phyloP scores from a whole-genome alignment of 2,113 vertebrate genomes.

The Pandion haliaetus region DNA sequence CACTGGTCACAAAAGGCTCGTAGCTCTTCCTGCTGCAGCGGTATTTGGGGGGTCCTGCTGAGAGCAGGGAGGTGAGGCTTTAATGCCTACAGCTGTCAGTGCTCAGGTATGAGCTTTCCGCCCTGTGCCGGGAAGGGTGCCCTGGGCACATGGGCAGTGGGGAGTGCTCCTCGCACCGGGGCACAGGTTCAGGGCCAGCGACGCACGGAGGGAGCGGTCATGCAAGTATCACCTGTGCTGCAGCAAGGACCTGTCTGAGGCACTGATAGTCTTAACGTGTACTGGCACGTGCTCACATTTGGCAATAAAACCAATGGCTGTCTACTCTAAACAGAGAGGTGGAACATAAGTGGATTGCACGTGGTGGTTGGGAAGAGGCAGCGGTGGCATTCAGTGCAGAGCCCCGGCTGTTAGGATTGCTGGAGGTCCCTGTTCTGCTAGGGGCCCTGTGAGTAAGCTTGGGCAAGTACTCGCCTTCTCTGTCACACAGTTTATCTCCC shows the following conservation, averaged over 20 bases:
- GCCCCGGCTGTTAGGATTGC: neutral
- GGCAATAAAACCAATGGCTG: neutral
- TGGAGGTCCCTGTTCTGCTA: neutral
- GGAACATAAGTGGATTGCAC: neutral
- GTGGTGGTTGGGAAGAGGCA: neutral
- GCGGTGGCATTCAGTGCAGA: neutral
- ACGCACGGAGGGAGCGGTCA: accelerated
- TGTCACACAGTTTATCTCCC: neutral
- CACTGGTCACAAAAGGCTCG: neutral
- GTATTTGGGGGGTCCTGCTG: neutral
- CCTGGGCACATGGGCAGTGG: neutral
- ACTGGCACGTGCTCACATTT: neutral
- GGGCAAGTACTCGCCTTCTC: neutral
- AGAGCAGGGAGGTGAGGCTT: neutral
- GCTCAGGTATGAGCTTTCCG: neutral
- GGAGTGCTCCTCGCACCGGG: neutral
- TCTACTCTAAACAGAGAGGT: neutral
- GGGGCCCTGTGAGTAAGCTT: accelerated
- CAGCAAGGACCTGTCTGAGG: neutral
- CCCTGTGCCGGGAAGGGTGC: accelerated
- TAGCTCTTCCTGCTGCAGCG: neutral
- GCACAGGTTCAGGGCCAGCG: neutral
- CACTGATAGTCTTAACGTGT: neutral
- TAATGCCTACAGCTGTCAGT: neutral
- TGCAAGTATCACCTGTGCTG: accelerated